Conservation (phyloP, 2,113 vertebrate genomes). For the Corythaixoides concolor region DNA sequence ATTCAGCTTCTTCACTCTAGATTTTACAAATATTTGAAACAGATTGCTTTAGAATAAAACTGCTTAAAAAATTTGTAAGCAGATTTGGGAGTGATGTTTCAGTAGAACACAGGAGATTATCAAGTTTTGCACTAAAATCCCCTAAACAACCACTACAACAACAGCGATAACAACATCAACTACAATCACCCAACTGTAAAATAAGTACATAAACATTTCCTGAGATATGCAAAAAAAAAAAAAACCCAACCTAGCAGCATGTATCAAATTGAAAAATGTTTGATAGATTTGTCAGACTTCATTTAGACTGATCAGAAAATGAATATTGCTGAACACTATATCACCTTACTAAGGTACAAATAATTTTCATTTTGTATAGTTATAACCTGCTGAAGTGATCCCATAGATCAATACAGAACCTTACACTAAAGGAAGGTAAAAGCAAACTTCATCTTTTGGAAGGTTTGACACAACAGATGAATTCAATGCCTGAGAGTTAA, state of each 20-base stretch:
- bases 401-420: neutral
- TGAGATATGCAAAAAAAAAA: neutral
- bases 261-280: neutral
- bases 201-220: neutral
- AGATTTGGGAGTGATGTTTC: neutral
- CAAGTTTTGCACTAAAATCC: fast-evolving
- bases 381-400: neutral
- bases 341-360: neutral
- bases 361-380: neutral
- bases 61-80: neutral
- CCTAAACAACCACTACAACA: neutral
- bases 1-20: neutral
- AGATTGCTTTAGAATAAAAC: neutral
- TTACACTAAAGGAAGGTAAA: neutral
- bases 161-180: neutral
- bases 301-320: neutral
- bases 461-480: neutral
- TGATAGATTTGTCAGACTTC: neutral
- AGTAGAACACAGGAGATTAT: neutral
- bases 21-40: neutral
- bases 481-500: neutral
- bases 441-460: neutral
- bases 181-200: neutral
- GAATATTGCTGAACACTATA: neutral
- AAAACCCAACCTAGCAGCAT: neutral